Base-by-base conservation (phyloP, 2,888 invertebrate species). In the Oegoconia quadripuncta region DNA sequence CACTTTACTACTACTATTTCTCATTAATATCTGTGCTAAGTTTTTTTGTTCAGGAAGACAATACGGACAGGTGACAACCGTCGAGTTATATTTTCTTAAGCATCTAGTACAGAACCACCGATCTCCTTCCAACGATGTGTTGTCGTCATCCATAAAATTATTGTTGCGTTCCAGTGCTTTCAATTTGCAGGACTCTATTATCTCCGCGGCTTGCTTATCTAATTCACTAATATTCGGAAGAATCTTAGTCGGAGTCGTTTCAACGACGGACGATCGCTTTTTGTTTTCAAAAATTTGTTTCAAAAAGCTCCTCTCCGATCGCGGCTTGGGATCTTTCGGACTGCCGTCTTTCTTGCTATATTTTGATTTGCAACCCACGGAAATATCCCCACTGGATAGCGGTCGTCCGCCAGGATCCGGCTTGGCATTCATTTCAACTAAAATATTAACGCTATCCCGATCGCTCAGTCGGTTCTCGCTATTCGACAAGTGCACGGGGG, bases 221-320 rank as follows among this genome's bases (percentile, higher is more conserved):
- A 95, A 74, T 68, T 94, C 94, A 61, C 94, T 94, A 50, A 94
- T 94, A 64, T 92, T 94, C 0, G 93, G 92, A 33, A 94, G 74
- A 87, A 56, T 89, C 88, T 68, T 93, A 56, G 53, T 90, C 82
- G 75, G 53, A 15, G 69, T 44, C 13, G 69, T 65, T 43, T 82
- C 81, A 32, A 72, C 59, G 11, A 59, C 56, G 3, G 84, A 80
- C 54, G 74, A 74, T 55, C 78, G 73, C 54, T 86, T 79, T 59
- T 77, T 71, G 59, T 64, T 63, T 48, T 89, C 76, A 68, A 90
- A 77, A 56, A 87, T 64, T 50, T 88, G 88, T 58, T 90, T 84
- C 14, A 89, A 68, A 59, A 89, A 89, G 32, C 83, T 88, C 48
- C 87, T 89, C 57, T 91, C 91, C 7, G 86, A 69, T 37, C 76